phyloP scores from a whole-genome alignment of 2,797 vertebrate species.

The Malurus leucopterus region DNA sequence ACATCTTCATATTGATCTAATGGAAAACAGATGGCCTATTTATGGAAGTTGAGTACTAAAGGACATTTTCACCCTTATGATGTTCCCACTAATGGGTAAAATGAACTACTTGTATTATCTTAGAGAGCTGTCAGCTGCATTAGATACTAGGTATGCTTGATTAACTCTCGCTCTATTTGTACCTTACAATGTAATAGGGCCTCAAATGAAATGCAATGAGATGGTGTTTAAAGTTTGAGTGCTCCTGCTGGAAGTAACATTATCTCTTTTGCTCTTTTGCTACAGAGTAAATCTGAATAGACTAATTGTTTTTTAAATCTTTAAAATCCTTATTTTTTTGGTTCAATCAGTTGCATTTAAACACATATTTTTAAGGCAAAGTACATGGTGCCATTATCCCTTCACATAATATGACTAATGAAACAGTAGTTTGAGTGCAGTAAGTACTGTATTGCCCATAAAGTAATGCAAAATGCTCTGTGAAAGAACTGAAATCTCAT shows the following conservation, averaged over 20 bases:
- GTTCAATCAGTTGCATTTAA: not conserved
- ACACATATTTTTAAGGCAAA: not conserved
- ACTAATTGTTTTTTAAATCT: not conserved
- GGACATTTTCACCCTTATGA: constrained; percentile 37
- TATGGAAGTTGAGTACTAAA: constrained; percentile 54
- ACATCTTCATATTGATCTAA: constrained; percentile 50
- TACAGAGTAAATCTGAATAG: not conserved
- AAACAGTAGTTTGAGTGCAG: not conserved
- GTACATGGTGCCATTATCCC: not conserved
- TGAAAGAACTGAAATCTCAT: not conserved
- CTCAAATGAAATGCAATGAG: constrained; percentile 20
- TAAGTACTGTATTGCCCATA: not conserved
- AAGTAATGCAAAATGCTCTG: not conserved
- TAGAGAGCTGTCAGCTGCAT: constrained; percentile 33
- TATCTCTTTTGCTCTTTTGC: not conserved
- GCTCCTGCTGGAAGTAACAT: constrained; percentile 12
- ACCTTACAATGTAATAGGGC: not conserved
- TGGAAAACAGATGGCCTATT: constrained; percentile 58
- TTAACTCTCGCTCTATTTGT: constrained; percentile 37
- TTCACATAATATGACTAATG: not conserved
- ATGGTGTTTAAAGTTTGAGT: constrained; percentile 13
- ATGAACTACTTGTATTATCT: constrained; percentile 48
- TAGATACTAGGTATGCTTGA: constrained; percentile 33
- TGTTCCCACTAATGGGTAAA: constrained; percentile 47
- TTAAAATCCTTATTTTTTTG: not conserved